phyloP scores from a whole-genome alignment of 2,797 vertebrate species.

The Phrynocephalus forsythii region DNA sequence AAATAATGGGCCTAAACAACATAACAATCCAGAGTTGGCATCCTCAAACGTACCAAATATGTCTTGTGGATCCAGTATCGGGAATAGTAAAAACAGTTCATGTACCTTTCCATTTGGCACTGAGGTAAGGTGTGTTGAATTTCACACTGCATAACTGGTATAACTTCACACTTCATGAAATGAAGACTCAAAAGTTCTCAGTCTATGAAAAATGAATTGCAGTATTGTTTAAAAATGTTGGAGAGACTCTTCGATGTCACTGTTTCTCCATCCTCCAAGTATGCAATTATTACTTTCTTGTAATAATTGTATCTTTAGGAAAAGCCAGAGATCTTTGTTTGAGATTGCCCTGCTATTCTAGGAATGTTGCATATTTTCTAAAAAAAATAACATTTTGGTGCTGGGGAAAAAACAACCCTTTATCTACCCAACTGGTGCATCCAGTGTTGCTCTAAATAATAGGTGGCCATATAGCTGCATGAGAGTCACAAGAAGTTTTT shows the following conservation, averaged over 20 bases:
- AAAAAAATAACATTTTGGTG: neutral
- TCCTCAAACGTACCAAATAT: slow-evolving; percentile 95
- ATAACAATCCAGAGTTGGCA: slow-evolving; percentile 97
- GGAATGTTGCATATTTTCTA: neutral
- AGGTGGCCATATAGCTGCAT: neutral
- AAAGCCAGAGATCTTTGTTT: neutral
- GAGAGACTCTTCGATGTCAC: neutral
- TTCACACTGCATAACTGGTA: neutral
- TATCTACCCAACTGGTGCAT: too few species aligned
- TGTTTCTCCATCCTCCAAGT: neutral
- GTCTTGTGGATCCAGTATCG: slow-evolving; percentile 90
- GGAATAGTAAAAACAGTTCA: slow-evolving; percentile 89
- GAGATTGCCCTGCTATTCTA: neutral
- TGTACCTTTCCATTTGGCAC: slow-evolving; percentile 94
- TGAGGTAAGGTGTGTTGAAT: slow-evolving; percentile 82
- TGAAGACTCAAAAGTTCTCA: neutral
- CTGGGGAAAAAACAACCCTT: neutral
- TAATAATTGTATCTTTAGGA: neutral
- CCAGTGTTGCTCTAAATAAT: neutral
- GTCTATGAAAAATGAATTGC: neutral
- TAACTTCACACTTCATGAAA: neutral
- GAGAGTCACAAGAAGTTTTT: neutral
- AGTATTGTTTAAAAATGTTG: neutral
- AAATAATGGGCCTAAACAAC: slow-evolving; percentile 97
- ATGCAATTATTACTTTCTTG: neutral